These are phyloP conservation scores for Crematogaster levior DNA, from an alignment of 2,888 invertebrate genomes.

Conservation along the genomic window DNA sequence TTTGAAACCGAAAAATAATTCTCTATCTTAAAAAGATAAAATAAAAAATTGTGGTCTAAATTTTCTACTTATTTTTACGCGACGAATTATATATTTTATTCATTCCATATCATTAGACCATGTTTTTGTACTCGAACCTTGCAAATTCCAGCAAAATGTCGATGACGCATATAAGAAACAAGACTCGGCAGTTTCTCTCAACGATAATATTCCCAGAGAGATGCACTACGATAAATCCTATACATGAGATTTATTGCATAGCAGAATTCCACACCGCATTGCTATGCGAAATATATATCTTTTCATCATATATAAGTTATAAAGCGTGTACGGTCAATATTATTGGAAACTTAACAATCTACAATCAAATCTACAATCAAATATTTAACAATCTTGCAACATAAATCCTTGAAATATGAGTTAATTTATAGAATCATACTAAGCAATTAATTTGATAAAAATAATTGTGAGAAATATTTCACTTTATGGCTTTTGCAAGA, in stretches of 20 bases:
- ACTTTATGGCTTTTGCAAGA: neutral
- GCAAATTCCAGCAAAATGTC: slow-evolving; percentile 57
- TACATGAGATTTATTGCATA: slow-evolving; percentile 64
- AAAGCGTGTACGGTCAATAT: neutral
- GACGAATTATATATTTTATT: slow-evolving; percentile 12
- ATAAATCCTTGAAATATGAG: neutral
- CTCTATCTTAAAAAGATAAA: neutral
- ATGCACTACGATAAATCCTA: slow-evolving; percentile 72
- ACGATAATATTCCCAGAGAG: slow-evolving; percentile 75
- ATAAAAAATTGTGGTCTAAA: neutral
- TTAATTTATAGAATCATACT: neutral
- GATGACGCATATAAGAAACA: slow-evolving; percentile 64
- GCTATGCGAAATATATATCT: slow-evolving; percentile 33
- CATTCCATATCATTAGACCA: slow-evolving; percentile 2
- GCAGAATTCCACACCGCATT: slow-evolving; percentile 45
- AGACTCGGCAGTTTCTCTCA: slow-evolving; percentile 62
- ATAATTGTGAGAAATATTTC: neutral
- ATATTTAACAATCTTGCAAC: too few relatives aligned
- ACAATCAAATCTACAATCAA: too few relatives aligned
- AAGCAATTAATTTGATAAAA: neutral
- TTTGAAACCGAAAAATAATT: neutral
- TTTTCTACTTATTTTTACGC: slow-evolving; percentile 6
- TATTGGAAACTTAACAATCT: neutral
- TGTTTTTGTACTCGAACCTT: neutral
- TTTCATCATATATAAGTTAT: slow-evolving; percentile 16